Conservation (phyloP, 2,888 invertebrate genomes). For the Diogma glabrata region DNA sequence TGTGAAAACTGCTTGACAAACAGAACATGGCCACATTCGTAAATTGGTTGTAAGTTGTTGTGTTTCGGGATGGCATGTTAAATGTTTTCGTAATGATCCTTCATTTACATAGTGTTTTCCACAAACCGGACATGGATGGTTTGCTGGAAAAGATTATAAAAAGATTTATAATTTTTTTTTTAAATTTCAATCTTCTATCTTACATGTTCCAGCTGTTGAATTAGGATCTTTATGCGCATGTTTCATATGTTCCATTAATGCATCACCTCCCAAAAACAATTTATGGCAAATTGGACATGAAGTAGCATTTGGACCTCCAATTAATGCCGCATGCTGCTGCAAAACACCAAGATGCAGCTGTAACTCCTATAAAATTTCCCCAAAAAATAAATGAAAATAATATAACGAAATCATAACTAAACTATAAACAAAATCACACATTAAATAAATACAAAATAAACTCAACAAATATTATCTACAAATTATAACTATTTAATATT, state of each 20-base stretch:
- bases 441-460: too few species aligned
- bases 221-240: constrained; percentile 86
- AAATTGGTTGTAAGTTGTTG: constrained; percentile 74
- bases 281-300: constrained; percentile 91
- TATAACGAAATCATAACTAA: background rate
- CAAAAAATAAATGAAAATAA: background rate
- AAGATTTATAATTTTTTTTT: too few species aligned
- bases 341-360: constrained; percentile 88
- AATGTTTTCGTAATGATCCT: constrained; percentile 82
- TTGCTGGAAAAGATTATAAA: too few species aligned
- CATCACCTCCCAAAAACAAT: constrained; percentile 85
- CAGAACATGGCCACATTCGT: constrained; percentile 93
- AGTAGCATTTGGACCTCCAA: constrained; percentile 82
- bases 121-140: constrained; percentile 90
- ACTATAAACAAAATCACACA: too few species aligned
- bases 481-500: too few species aligned
- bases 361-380: constrained; percentile 52
- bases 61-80: constrained; percentile 88
- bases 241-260: constrained; percentile 93
- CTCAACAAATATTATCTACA: too few species aligned
- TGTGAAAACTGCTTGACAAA: constrained; percentile 89
- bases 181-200: constrained; percentile 11
- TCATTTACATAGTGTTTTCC: constrained; percentile 94
- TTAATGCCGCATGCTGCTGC: constrained; percentile 90
- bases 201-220: constrained; percentile 21